Base-by-base conservation (phyloP, 2,113 vertebrate genomes). In the Lethenteron camtschaticum region DNA sequence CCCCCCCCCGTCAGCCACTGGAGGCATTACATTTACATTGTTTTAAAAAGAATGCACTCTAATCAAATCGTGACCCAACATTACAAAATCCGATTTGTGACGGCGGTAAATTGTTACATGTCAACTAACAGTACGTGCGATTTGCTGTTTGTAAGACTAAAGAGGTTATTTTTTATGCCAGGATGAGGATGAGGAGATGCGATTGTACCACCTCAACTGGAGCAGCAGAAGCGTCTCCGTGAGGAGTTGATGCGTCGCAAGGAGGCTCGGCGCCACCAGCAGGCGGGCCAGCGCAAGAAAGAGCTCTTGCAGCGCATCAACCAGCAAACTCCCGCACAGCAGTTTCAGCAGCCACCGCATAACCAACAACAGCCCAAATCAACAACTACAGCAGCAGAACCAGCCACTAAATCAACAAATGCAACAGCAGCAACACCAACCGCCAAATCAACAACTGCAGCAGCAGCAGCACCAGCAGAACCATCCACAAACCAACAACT, bases 241-340 rank as follows among this genome's bases (percentile, higher is more conserved):
- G 10, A 66, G 63, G 63, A 66, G 63, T 8, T 66, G 24, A 9
- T 66, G n/a, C 8, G 63, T n/a, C 63, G 24, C n/a, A 66, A 66
- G 10, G 63, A 66, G 63, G n/a, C 24, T n/a, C 63, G 63, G 63
- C 63, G 63, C n/a, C 63, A 66, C n/a, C n/a, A 66, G 24, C 63
- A 66, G 24, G 63, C 63, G n/a, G 63, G 63, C n/a, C 63, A 66
- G 63, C 63, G 63, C 63, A 66, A 66, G 63, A n/a, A 24, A 66
- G 63, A 66, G 63, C 24, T 66, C 9, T 24, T 66, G 63, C 63
- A 66, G 63, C 63, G 63, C 63, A n/a, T 66, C n/a, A 9, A n/a
- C n/a, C 63, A 66, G 63, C 63, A 66, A 24, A n/a, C n/a, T 16
- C 63, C 63, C 10, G n/a, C n/a, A 66, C 63, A 66, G 63, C 63